These are phyloP conservation scores for Bradynema listronoti DNA, from an alignment of 1,140 invertebrate species.

Conservation along the genomic window DNA sequence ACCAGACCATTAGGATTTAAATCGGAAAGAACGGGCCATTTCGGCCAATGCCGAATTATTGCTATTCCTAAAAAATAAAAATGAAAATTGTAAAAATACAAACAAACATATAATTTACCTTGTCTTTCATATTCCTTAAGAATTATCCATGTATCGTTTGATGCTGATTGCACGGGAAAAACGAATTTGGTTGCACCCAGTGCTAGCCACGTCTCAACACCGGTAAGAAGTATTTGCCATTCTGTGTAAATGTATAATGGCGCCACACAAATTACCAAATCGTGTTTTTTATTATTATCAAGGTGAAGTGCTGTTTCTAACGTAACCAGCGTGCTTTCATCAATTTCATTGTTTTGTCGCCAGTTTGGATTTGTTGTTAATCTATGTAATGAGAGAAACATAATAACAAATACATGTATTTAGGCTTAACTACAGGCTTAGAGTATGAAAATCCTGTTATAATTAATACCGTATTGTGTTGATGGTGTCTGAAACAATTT, in stretches of 20 bases:
- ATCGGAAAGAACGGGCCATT: slow-evolving; percentile 57
- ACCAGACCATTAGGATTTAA: slow-evolving; percentile 56
- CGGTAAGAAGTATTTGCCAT: slow-evolving; percentile 55
- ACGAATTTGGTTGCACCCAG: slow-evolving; percentile 56
- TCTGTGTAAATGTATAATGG: slow-evolving; percentile 57
- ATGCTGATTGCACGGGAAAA: slow-evolving; percentile 55
- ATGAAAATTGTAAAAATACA: background rate
- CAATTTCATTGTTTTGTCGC: too few relatives aligned
- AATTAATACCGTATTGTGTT: slow-evolving; percentile 19
- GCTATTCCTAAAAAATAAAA: slow-evolving; percentile 45
- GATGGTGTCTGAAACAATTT: slow-evolving; percentile 34
- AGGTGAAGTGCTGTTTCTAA: slow-evolving; percentile 15
- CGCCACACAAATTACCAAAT: slow-evolving; percentile 53
- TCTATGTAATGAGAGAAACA: background rate
- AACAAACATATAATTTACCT: slow-evolving; percentile 26
- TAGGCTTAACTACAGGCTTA: background rate
- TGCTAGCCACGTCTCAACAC: slow-evolving; percentile 53
- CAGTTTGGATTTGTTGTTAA: too few relatives aligned
- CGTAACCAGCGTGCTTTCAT: slow-evolving; percentile 7
- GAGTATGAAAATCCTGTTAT: background rate
- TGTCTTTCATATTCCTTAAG: slow-evolving; percentile 47
- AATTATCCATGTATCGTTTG: slow-evolving; percentile 42
- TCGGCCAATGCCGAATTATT: slow-evolving; percentile 51
- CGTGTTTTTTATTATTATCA: background rate
- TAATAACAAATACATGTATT: background rate